Percentiles rank a stretch among this genome's conserved stretches.
phyloP scores from a whole-genome alignment of 1,140 invertebrate species.

The Archivesica marissinica region DNA sequence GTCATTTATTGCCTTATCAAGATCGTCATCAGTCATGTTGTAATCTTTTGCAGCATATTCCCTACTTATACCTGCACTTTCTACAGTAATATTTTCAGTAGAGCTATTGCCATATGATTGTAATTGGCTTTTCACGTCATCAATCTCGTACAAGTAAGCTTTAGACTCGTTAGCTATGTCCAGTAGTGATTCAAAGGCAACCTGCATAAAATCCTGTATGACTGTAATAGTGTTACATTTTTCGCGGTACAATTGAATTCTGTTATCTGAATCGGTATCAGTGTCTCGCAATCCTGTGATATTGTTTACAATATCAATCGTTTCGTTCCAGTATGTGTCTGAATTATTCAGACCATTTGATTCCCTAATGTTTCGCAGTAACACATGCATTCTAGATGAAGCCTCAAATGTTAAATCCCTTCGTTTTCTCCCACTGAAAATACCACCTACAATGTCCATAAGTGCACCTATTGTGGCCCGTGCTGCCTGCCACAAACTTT shows the following conservation, averaged over 20 bases:
- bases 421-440: not conserved
- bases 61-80: not conserved
- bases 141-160: not conserved
- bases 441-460: not conserved
- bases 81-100: not conserved
- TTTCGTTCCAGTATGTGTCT: constrained; percentile 21
- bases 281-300: not conserved
- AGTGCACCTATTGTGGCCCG: constrained; percentile 14
- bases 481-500: constrained; percentile 51
- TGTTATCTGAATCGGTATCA: not conserved
- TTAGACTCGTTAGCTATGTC: constrained; percentile 2
- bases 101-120: not conserved
- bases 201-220: not conserved
- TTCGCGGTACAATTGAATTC: constrained; percentile 1
- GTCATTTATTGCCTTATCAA: not conserved
- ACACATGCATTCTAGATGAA: not conserved
- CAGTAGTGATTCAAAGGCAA: constrained; percentile 10
- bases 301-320: not conserved
- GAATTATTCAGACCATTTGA: not conserved
- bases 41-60: constrained; percentile 10
- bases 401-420: constrained; percentile 7
- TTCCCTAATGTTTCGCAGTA: not conserved
- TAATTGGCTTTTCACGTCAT: not conserved
- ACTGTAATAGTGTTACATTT: not conserved
- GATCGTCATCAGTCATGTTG: constrained; percentile 13